phyloP scores from a whole-genome alignment of 2,797 vertebrate genomes.

The Calcarius lapponicus region DNA sequence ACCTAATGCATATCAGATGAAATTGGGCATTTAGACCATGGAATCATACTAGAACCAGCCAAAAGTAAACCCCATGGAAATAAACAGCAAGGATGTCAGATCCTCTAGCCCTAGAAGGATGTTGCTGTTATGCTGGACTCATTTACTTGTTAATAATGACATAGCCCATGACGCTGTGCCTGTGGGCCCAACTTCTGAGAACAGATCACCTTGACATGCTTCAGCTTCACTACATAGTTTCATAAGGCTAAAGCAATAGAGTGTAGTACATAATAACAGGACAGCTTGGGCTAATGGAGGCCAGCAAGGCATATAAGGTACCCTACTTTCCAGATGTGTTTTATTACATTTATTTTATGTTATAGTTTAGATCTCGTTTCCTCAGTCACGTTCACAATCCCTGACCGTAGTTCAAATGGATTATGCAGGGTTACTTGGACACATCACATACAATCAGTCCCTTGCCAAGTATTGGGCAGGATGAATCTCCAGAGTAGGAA shows the following conservation, averaged over 20 bases:
- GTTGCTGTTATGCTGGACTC: neutral
- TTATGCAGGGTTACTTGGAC: neutral
- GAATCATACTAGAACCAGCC: neutral
- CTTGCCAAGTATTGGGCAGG: neutral
- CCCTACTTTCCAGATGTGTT: neutral
- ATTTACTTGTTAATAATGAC: neutral
- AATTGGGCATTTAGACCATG: neutral
- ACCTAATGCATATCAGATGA: neutral
- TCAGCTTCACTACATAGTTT: neutral
- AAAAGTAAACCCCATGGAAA: neutral
- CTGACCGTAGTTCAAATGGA: neutral
- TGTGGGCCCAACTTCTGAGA: neutral
- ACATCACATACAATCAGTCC: rapidly evolving
- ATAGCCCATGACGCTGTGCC: neutral
- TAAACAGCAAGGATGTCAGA: too few species aligned
- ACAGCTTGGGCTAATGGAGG: neutral
- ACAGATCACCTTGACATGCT: neutral
- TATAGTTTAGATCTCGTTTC: neutral
- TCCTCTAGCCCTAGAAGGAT: neutral
- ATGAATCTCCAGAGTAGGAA: neutral
- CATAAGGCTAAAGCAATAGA: neutral
- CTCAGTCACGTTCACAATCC: neutral
- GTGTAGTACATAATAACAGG: neutral
- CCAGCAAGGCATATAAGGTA: neutral
- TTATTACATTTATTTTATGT: neutral